Evolutionary conservation across 1,140 invertebrate species (phyloP).

Genomic region (Drosophila rhopaloa): DNA sequence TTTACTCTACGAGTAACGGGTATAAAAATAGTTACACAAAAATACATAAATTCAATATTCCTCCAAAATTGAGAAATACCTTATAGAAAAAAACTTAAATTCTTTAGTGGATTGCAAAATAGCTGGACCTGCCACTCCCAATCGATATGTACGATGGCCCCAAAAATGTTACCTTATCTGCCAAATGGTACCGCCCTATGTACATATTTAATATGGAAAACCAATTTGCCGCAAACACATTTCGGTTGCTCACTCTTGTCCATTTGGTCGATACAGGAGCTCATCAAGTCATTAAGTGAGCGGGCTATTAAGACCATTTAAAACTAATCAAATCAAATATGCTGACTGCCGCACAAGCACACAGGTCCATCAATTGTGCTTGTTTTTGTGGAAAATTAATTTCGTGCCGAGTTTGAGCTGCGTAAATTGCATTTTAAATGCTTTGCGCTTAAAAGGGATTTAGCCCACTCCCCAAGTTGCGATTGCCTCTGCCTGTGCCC

Average conservation of each 20-base stretch:
- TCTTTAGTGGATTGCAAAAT: neutral
- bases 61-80: too few species aligned
- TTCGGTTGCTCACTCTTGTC: conserved; percentile 16
- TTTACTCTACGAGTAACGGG: too few species aligned
- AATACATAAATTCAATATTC: too few species aligned
- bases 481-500: conserved; percentile 10
- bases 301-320: conserved; percentile 75
- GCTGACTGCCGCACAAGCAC: conserved; percentile 40
- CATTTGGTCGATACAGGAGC: conserved; percentile 16
- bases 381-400: conserved; percentile 77
- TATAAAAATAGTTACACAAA: too few species aligned
- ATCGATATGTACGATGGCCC: conserved; percentile 24
- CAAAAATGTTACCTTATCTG: conserved; percentile 27
- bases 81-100: neutral
- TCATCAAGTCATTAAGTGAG: conserved; percentile 77
- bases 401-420: conserved; percentile 47
- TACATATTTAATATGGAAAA: conserved; percentile 75
- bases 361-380: conserved; percentile 30
- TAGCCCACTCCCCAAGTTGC: conserved; percentile 32
- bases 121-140: neutral
- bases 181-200: conserved; percentile 62
- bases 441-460: conserved; percentile 71
- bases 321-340: conserved; percentile 81
- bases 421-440: conserved; percentile 80
- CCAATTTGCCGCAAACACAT: conserved; percentile 50